A percentile compares a stretch with the other conserved stretches of the same genome.
Evolutionary conservation across 1,140 invertebrate species (phyloP).

Genomic region (Pteromalus puparum): DNA sequence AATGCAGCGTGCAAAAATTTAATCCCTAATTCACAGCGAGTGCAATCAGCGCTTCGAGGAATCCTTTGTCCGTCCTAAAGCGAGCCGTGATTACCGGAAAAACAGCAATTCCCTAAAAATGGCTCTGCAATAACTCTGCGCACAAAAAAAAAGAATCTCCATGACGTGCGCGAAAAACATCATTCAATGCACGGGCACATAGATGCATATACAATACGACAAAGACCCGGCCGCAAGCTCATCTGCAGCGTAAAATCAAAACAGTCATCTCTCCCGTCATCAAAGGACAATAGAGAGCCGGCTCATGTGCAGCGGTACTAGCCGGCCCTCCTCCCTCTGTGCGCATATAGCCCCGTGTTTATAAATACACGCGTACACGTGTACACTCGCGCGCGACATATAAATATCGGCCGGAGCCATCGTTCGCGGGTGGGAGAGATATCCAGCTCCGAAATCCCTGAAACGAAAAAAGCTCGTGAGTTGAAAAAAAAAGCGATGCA

Average conservation of each 20-base stretch:
- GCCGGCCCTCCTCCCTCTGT: neutral
- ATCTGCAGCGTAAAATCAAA: conserved; percentile 34
- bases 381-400: neutral
- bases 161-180: neutral
- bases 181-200: neutral
- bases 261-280: conserved; percentile 26
- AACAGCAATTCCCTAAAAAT: neutral
- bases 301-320: conserved; percentile 3
- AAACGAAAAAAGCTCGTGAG: neutral
- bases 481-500: neutral
- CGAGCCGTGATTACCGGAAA: neutral
- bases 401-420: conserved; percentile 21
- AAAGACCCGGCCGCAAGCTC: neutral
- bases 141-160: neutral
- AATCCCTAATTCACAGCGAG: neutral
- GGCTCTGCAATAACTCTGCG: neutral
- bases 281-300: conserved; percentile 9
- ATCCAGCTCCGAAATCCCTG: neutral
- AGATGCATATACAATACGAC: neutral
- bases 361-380: neutral
- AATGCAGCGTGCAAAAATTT: neutral
- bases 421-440: neutral
- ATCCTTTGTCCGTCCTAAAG: neutral
- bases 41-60: neutral
- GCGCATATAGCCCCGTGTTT: neutral